Percentiles rank a stretch among this genome's conserved stretches.
Conservation (phyloP, 53 echinoderm and acorn worm species). For the Glandiceps talaboti region DNA sequence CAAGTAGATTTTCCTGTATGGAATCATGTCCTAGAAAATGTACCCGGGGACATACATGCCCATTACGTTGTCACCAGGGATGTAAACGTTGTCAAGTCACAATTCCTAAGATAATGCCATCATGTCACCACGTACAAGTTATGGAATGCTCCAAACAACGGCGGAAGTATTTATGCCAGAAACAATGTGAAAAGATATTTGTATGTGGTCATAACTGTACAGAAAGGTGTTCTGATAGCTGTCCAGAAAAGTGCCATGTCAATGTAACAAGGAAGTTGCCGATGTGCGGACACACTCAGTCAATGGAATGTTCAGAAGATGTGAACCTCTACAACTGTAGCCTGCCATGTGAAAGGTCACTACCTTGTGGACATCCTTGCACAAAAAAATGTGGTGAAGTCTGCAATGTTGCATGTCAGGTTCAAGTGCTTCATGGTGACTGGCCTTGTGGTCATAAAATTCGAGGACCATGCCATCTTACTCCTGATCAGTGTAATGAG, state of each 20-base stretch:
- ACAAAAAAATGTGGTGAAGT: neutral
- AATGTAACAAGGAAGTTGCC: neutral
- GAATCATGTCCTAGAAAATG: no score
- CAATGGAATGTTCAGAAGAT: slow-evolving; percentile 4
- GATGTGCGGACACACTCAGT: slow-evolving; percentile 2
- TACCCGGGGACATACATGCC: no score
- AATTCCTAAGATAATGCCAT: no score
- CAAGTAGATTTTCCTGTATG: no score
- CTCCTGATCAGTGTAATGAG: neutral
- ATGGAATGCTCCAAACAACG: slow-evolving; percentile 14
- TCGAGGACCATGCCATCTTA: slow-evolving; percentile 7
- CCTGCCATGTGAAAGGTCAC: neutral
- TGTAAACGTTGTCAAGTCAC: no score
- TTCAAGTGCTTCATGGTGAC: slow-evolving; percentile 6
- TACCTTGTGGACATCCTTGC: slow-evolving; percentile 2
- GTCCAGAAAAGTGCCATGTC: slow-evolving; percentile 4
- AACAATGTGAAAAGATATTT: slow-evolving; percentile 28
- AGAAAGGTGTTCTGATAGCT: slow-evolving; percentile 40
- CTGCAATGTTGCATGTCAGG: slow-evolving; percentile 21
- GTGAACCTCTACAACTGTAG: neutral
- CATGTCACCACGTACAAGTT: no score
- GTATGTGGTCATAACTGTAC: slow-evolving; percentile 62
- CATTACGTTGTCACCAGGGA: no score
- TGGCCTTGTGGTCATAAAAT: slow-evolving; percentile 19
- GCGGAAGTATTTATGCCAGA: slow-evolving; percentile 23